These are phyloP conservation scores for Corythornis madagascariensis DNA, from an alignment of 2,113 vertebrate genomes.

Conservation along the genomic window DNA sequence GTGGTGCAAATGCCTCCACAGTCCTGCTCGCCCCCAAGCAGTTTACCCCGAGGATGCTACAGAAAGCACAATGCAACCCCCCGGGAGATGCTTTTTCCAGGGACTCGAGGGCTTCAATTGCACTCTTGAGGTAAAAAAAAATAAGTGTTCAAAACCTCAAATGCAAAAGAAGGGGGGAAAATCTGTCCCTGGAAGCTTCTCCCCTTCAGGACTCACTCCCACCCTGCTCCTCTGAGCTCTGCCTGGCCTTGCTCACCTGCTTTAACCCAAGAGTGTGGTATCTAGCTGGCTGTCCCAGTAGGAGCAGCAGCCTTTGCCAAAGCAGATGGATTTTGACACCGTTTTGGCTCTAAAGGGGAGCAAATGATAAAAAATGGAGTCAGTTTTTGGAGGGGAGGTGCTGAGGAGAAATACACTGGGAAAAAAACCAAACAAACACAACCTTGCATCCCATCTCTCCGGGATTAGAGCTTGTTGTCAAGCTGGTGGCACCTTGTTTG, in stretches of 20 bases:
- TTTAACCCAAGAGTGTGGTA: fast-evolving
- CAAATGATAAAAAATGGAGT: not conserved
- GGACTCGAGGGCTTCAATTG: not conserved
- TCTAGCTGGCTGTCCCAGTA: fast-evolving
- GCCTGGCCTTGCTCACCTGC: not conserved
- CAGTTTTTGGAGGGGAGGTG: not conserved
- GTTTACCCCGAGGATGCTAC: not conserved
- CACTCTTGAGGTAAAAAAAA: not conserved
- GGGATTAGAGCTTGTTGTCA: not conserved
- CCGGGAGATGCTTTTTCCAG: not conserved
- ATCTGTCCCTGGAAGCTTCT: not conserved
- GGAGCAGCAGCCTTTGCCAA: too few relatives aligned
- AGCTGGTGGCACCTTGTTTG: too few relatives aligned
- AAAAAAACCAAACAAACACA: not conserved
- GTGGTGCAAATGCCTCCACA: fast-evolving
- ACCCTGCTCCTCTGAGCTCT: not conserved
- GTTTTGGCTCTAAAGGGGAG: not conserved
- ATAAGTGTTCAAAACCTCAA: not conserved
- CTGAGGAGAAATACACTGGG: fast-evolving
- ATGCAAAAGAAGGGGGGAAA: not conserved
- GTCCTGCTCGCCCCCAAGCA: fast-evolving
- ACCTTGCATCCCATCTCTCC: fast-evolving
- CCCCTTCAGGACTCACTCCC: not conserved
- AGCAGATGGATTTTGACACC: not conserved
- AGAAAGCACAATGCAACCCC: not conserved